These are phyloP conservation scores for Lypha dubia DNA, from an alignment of 2,888 invertebrate species.

Conservation along the genomic window DNA sequence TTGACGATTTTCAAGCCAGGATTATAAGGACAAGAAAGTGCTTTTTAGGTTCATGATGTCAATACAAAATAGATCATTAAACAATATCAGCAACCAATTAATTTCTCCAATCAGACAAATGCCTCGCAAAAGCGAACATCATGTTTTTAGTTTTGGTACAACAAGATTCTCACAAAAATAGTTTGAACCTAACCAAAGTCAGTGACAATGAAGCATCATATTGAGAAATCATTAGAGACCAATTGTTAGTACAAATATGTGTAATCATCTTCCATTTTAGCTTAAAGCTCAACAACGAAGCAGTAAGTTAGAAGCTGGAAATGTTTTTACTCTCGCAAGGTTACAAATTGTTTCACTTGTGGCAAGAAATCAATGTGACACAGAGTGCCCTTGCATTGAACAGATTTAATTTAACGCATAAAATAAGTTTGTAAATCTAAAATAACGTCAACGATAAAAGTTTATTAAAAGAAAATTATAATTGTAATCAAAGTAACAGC, in stretches of 20 bases:
- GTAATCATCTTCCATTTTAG: slow-evolving; percentile 17
- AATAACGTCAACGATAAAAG: too few relatives aligned
- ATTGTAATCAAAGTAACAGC: too few relatives aligned
- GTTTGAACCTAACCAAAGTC: slow-evolving; percentile 78
- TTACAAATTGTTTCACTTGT: slow-evolving; percentile 72
- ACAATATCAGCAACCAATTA: background rate
- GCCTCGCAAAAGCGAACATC: slow-evolving; percentile 77
- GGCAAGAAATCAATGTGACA: slow-evolving; percentile 63
- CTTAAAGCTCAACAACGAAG: slow-evolving; percentile 51
- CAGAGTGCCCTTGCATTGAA: slow-evolving; percentile 72
- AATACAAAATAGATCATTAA: slow-evolving; percentile 4
- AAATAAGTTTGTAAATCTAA: too few relatives aligned
- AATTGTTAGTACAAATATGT: slow-evolving; percentile 21
- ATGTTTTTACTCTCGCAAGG: slow-evolving; percentile 71
- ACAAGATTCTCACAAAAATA: slow-evolving; percentile 79
- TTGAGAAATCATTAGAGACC: slow-evolving; percentile 37
- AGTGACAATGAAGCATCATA: slow-evolving; percentile 80
- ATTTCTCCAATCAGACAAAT: slow-evolving; percentile 79
- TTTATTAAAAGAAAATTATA: too few relatives aligned
- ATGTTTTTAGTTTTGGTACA: slow-evolving; percentile 66
- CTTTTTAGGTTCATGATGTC: slow-evolving; percentile 51
- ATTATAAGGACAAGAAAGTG: slow-evolving; percentile 65
- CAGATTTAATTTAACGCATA: too few relatives aligned
- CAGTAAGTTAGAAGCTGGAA: slow-evolving; percentile 26
- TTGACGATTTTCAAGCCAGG: slow-evolving; percentile 75